phyloP scores from a whole-genome alignment of 2,888 invertebrate genomes.

The Meiosimyza decipiens region DNA sequence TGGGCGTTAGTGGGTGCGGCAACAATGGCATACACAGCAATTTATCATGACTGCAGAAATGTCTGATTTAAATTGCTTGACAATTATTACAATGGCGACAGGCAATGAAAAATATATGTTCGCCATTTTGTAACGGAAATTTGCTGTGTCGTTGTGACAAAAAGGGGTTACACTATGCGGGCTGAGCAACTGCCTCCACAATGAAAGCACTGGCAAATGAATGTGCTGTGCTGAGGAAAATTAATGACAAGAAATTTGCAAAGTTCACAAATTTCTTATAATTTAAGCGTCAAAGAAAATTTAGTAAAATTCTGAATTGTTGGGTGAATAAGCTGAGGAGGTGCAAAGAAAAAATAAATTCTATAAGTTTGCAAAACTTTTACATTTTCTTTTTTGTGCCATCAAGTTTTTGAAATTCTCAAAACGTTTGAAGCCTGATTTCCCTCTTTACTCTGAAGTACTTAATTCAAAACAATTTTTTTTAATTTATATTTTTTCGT shows the following conservation, averaged over 20 bases:
- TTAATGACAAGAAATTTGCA: conserved; percentile 60
- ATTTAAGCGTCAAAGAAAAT: conserved; percentile 38
- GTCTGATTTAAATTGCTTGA: conserved; percentile 62
- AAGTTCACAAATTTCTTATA: conserved; percentile 60
- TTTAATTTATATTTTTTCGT: too few relatives aligned
- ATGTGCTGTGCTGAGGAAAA: conserved; percentile 42
- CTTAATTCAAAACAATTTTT: too few relatives aligned
- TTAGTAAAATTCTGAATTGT: too few relatives aligned
- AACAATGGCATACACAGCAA: conserved; percentile 36
- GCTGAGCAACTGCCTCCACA: neutral
- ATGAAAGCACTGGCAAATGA: neutral
- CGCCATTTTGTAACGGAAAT: conserved; percentile 20
- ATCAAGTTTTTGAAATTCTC: too few relatives aligned
- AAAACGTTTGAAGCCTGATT: too few relatives aligned
- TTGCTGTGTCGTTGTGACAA: neutral
- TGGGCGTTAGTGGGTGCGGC: neutral
- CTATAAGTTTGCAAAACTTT: conserved; percentile 15
- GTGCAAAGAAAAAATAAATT: neutral
- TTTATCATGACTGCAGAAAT: conserved; percentile 53
- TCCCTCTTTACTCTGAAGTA: too few relatives aligned
- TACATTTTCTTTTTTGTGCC: neutral
- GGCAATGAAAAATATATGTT: conserved; percentile 49
- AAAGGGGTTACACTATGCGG: conserved; percentile 23
- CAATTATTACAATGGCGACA: conserved; percentile 62
- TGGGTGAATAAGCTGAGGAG: too few relatives aligned